Percentiles rank a stretch among this genome's conserved stretches.
Conservation (phyloP, 2,888 invertebrate species). For the Tricholauxania praeusta region DNA sequence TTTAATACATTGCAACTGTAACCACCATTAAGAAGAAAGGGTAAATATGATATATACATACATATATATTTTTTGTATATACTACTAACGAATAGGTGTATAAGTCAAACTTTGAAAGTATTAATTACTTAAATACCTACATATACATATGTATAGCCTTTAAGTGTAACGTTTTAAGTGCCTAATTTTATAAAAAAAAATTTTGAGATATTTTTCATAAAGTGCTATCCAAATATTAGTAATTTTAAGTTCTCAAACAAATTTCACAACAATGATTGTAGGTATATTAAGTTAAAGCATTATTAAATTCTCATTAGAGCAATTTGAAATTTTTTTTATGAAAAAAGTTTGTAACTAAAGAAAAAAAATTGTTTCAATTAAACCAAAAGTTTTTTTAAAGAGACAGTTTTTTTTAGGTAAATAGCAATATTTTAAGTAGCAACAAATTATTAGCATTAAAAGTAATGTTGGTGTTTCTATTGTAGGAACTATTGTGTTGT, state of each 20-base stretch:
- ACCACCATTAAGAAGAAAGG: conserved; percentile 21
- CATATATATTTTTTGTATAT: too few relatives aligned
- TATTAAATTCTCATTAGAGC: conserved; percentile 18
- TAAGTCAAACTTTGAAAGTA: conserved; percentile 22
- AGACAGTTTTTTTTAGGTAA: conserved; percentile 1
- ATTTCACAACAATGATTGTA: neutral
- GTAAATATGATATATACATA: too few relatives aligned
- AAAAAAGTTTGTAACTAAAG: neutral
- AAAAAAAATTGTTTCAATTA: neutral
- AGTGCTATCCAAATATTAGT: neutral
- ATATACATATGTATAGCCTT: neutral
- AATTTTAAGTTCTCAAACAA: conserved; percentile 3
- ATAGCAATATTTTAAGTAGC: conserved; percentile 11
- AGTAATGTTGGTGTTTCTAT: neutral
- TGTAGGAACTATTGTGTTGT: neutral
- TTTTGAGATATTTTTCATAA: neutral
- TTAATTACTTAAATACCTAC: conserved; percentile 21
- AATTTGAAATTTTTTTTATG: conserved; percentile 2
- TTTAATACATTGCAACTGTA: conserved; percentile 27
- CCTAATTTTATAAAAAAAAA: conserved; percentile 2
- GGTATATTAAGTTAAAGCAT: conserved; percentile 21
- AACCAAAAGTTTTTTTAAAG: neutral
- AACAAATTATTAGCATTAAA: conserved; percentile 18
- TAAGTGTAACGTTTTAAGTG: neutral
- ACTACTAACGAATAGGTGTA: too few relatives aligned